Base-by-base conservation (phyloP, 2,888 invertebrate genomes). In the Andrena bucephala region DNA sequence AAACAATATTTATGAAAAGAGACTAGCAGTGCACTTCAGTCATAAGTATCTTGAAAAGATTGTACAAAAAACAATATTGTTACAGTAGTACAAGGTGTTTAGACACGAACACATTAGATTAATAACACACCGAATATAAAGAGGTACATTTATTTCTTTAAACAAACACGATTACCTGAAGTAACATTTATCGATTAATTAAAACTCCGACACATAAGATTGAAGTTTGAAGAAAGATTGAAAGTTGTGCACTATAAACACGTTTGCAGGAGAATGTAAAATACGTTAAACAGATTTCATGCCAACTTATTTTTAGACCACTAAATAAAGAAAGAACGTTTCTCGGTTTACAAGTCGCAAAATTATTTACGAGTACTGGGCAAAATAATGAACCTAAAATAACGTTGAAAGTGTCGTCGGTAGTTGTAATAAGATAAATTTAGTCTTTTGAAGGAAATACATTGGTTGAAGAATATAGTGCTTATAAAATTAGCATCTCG, bases 281-380 rank as follows among this genome's bases (percentile, higher is more conserved):
- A 70, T 66, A 10, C 42, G 70, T 60, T 42, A 67, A 52, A 24
- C 16, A 65, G 52, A 27, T 63, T 59, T 50, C 63, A 29, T 57
- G 52, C 31, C 70, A 67, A 66, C 63, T 76, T 82, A 82, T 82
- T 81, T 81, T 81, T 82, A 82, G 82, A 71, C 62, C 68, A 24
- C 50, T 52, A 54, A 36, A 52, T 59, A 52, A 42, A 27, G 24
- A 59, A 36, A 10, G 4, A 48, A 10, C 48, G 29, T 59, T 63
- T 59, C 16, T 67, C 8, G 33, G 60, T 73, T 59, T 57, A 42
- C 73, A 68, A 73, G 24, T 73, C 62, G 73, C 63, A 29, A 59
- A 29, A 42, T 57, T 48, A 68, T 36, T 79, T 59, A 36, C 24
- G 24, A 65, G 52, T 29, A 67, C n/a, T 57, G 42, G 20, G 27